Evolutionary conservation across 2,797 vertebrate genomes (phyloP).

Genomic region (Propithecus deckenii): DNA sequence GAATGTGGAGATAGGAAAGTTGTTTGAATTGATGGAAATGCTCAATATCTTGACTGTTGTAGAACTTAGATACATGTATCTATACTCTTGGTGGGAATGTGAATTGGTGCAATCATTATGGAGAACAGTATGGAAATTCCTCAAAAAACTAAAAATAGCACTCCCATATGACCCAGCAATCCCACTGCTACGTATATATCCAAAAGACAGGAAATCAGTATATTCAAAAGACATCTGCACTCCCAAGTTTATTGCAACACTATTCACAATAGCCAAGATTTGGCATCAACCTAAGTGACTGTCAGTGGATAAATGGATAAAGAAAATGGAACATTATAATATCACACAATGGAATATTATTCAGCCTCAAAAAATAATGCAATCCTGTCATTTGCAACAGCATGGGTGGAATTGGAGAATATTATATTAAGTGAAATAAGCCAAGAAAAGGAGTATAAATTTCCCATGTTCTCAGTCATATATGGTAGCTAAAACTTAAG

Average conservation of each 20-base stretch:
- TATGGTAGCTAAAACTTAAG: background rate
- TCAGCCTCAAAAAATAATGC: background rate
- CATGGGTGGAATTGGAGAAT: background rate
- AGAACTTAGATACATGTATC: background rate
- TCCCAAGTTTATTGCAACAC: background rate
- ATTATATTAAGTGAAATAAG: background rate
- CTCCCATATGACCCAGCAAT: background rate
- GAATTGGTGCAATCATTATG: background rate
- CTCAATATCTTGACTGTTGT: background rate
- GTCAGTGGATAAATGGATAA: background rate
- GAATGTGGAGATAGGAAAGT: background rate
- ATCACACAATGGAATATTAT: background rate
- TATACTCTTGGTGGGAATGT: background rate
- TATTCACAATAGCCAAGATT: background rate
- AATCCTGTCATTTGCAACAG: background rate
- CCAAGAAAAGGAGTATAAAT: background rate
- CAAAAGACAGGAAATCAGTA: background rate
- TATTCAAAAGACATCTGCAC: background rate
- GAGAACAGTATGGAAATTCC: background rate
- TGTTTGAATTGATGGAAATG: background rate
- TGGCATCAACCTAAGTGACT: background rate
- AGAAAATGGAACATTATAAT: background rate
- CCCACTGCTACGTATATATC: background rate
- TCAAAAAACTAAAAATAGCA: background rate
- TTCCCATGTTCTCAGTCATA: background rate